These are phyloP conservation scores for Hippocampus kuda DNA, from an alignment of 2,797 vertebrate genomes.

Conservation along the genomic window DNA sequence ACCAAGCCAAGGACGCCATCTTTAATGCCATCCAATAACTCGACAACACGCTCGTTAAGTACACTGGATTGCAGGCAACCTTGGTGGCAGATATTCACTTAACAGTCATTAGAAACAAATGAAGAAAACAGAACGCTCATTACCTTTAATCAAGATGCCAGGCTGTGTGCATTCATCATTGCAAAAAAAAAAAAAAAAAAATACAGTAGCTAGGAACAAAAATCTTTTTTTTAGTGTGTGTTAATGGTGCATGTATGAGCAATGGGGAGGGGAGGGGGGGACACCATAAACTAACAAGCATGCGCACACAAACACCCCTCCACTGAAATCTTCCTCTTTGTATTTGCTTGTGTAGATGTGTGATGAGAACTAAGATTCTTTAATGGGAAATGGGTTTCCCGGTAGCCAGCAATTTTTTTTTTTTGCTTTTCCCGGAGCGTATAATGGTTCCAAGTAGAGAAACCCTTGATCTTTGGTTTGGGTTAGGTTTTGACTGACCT, in stretches of 20 bases:
- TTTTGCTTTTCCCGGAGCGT: neutral
- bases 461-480: neutral
- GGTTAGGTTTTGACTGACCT: neutral
- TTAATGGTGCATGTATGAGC: neutral
- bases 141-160: slow-evolving; percentile 34
- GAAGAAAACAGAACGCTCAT: slow-evolving; percentile 25
- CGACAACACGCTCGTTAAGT: slow-evolving; percentile 10
- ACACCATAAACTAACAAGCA: neutral
- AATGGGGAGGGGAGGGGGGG: neutral
- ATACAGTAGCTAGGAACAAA: neutral
- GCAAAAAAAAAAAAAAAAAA: slow-evolving; percentile 21
- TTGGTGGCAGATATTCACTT: slow-evolving; percentile 31
- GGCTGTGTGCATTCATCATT: slow-evolving; percentile 11
- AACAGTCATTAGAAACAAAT: slow-evolving; percentile 27
- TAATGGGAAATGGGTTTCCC: neutral
- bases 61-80: slow-evolving; percentile 29
- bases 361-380: neutral
- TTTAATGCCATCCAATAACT: no score
- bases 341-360: neutral
- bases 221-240: neutral
- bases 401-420: neutral
- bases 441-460: no score
- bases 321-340: neutral
- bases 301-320: neutral
- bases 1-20: slow-evolving; percentile 11